Percentiles rank a stretch among this genome's conserved stretches.
These are phyloP conservation scores for Theonella swinhoei DNA, from an alignment of 37 sponge, comb jelly and placozoan species.

Conservation along the genomic window DNA sequence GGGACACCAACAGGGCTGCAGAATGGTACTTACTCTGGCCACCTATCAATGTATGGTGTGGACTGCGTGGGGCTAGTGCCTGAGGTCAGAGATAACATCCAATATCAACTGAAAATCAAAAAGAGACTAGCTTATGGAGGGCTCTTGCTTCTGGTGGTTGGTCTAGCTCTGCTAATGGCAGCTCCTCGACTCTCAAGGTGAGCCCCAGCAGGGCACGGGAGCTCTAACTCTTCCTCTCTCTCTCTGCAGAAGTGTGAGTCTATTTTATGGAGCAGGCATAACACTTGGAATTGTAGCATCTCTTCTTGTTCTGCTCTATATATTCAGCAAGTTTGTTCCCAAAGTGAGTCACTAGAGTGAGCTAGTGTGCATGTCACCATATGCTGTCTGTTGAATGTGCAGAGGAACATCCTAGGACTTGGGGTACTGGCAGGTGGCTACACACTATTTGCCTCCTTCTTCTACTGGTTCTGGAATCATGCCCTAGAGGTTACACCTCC, in stretches of 20 bases:
- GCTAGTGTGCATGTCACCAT: not conserved
- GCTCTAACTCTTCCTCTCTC: not conserved
- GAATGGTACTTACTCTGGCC: not conserved
- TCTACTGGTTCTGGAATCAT: conserved; percentile 46
- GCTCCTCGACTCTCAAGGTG: conserved; percentile 65
- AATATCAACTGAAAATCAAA: not conserved
- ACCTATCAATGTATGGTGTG: conserved; percentile 26
- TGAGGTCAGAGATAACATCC: not conserved
- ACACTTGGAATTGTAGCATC: conserved; percentile 72
- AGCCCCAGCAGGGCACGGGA: not conserved
- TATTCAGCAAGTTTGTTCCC: conserved; percentile 68
- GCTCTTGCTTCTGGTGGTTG: conserved; percentile 44
- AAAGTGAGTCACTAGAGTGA: conserved; percentile 23
- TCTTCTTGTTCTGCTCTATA: conserved; percentile 62
- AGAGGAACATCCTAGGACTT: conserved; percentile 46
- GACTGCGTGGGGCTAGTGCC: conserved; percentile 32
- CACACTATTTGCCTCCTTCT: conserved; percentile 20
- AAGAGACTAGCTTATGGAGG: not conserved
- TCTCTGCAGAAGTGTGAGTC: conserved; percentile 39
- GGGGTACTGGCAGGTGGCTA: conserved; percentile 56
- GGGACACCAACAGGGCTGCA: not conserved
- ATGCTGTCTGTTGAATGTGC: not conserved
- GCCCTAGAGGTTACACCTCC: conserved; percentile 12
- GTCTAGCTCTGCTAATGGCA: conserved; percentile 37
- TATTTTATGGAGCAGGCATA: conserved; percentile 62